Percentiles rank a stretch among this genome's conserved stretches.
Conservation (phyloP, 2,113 vertebrate species). For the Barbus barbus region DNA sequence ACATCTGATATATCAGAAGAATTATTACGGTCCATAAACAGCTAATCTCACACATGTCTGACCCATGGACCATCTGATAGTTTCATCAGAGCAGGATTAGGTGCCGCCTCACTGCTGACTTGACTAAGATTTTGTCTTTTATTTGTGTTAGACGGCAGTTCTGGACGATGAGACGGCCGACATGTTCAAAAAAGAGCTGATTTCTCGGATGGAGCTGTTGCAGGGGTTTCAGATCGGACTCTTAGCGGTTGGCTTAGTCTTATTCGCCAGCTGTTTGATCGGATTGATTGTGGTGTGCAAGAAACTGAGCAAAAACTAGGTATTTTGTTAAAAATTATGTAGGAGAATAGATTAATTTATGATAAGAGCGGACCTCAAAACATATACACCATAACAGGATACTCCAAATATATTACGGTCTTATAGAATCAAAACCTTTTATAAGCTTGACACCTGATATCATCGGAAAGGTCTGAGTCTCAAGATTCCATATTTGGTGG, state of each 20-base stretch:
- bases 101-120: background rate
- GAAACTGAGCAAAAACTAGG: too few species aligned
- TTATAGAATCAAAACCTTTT: too few species aligned
- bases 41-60: constrained; percentile 14
- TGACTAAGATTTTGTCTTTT: background rate
- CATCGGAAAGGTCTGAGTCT: too few species aligned
- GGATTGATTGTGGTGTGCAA: constrained; percentile 68
- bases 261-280: constrained; percentile 75
- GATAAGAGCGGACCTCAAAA: too few species aligned
- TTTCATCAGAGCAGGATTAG: background rate
- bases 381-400: too few species aligned
- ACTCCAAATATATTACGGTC: too few species aligned
- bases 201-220: constrained; percentile 72
- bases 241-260: constrained; percentile 69
- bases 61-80: background rate
- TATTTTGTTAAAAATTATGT: too few species aligned
- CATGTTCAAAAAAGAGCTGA: constrained; percentile 79
- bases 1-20: background rate
- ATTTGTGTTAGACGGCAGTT: constrained; percentile 77
- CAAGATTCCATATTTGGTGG: too few species aligned
- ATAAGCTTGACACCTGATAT: too few species aligned
- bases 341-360: too few species aligned
- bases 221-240: constrained; percentile 71
- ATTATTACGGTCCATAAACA: background rate
- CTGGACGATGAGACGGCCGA: constrained; percentile 84